Percentiles rank a stretch among this genome's conserved stretches.
Conservation (phyloP, 2,113 vertebrate genomes). For the Chelonoidis abingdonii region DNA sequence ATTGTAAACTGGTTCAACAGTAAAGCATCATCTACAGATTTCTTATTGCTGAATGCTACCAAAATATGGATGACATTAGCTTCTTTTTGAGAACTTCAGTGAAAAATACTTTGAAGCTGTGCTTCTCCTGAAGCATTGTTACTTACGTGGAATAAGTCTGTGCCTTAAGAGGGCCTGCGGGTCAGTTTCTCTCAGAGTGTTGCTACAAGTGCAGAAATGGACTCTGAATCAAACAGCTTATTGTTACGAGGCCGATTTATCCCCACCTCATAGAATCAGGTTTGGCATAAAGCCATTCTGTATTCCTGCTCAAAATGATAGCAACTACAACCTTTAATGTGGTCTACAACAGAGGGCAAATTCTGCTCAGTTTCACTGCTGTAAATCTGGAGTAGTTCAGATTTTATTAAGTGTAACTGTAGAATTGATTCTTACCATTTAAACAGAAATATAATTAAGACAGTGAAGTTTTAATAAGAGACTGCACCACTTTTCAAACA, state of each 20-base stretch:
- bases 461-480: not conserved
- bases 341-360: not conserved
- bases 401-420: not conserved
- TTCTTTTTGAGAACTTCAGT: not conserved
- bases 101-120: not conserved
- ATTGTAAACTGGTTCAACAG: not conserved
- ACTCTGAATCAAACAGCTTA: conserved; percentile 26
- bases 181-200: conserved; percentile 52
- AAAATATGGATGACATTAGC: conserved; percentile 16
- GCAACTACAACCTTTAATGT: not conserved
- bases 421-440: not conserved
- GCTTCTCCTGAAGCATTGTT: conserved; percentile 4
- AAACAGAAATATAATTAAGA: not conserved
- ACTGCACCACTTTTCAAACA: not conserved
- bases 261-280: not conserved
- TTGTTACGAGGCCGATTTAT: conserved; percentile 43
- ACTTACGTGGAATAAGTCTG: conserved; percentile 22
- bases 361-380: not conserved
- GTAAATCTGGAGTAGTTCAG: not conserved
- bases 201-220: conserved; percentile 44
- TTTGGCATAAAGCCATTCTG: not conserved
- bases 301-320: not conserved
- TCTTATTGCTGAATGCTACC: fast-evolving
- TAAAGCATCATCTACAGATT: fast-evolving
- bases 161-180: conserved; percentile 28